Evolutionary conservation across 2,888 invertebrate species (phyloP).

Genomic region (Coleophora deauratella): DNA sequence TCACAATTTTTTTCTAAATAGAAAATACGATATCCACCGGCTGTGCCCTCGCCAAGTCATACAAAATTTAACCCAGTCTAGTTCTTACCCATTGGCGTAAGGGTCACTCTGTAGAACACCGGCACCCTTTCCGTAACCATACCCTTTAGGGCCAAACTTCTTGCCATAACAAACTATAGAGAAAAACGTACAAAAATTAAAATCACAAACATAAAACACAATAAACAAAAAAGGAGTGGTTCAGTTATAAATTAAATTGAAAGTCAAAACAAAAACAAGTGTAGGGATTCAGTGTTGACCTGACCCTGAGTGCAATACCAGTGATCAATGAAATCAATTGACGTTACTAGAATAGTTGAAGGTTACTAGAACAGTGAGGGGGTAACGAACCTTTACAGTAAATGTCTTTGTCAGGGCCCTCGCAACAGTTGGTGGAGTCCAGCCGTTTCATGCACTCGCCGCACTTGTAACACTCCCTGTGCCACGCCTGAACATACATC

Average conservation of each 20-base stretch:
- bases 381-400: slow-evolving; percentile 91
- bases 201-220: slow-evolving; percentile 20
- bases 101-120: slow-evolving; percentile 94
- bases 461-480: slow-evolving; percentile 96
- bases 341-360: not conserved
- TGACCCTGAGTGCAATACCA: slow-evolving; percentile 16
- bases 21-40: slow-evolving; percentile 19
- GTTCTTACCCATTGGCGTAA: slow-evolving; percentile 85
- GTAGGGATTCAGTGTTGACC: not conserved
- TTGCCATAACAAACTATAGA: slow-evolving; percentile 94
- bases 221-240: not conserved
- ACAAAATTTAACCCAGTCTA: slow-evolving; percentile 40
- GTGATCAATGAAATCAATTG: slow-evolving; percentile 7
- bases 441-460: slow-evolving; percentile 89
- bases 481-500: slow-evolving; percentile 84
- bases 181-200: slow-evolving; percentile 41
- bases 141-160: slow-evolving; percentile 97
- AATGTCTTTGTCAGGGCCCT: slow-evolving; percentile 95
- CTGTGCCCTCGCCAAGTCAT: slow-evolving; percentile 56
- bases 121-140: slow-evolving; percentile 97
- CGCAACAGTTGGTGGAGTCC: slow-evolving; percentile 93
- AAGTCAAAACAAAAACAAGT: not conserved
- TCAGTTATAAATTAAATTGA: not conserved
- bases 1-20: not conserved
- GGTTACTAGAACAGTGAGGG: not conserved